A percentile compares a stretch with the other conserved stretches of the same genome.
phyloP scores from a whole-genome alignment of 2,888 invertebrate genomes.

The Noctua fimbriata region DNA sequence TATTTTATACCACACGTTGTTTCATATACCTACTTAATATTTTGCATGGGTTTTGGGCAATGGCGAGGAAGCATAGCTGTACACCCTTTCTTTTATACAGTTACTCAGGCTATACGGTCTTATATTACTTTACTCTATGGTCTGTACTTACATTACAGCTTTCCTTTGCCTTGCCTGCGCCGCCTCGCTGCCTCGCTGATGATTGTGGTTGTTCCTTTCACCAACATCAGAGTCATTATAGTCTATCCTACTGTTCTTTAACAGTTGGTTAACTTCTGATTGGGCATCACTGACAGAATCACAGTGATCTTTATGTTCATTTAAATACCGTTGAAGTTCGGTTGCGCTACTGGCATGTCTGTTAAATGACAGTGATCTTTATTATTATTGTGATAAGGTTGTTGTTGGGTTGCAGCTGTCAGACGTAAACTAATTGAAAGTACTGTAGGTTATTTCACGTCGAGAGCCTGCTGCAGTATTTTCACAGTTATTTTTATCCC shows the following conservation, averaged over 20 bases:
- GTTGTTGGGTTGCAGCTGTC: background rate
- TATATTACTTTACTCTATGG: no score
- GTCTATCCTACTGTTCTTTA: background rate
- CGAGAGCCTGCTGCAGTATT: background rate
- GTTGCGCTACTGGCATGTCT: background rate
- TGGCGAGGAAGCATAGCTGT: background rate
- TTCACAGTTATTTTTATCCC: background rate
- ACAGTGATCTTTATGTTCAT: background rate
- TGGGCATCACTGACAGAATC: background rate
- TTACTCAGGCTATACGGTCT: background rate
- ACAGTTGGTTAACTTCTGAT: background rate
- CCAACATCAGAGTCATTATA: background rate
- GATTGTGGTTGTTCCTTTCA: constrained; percentile 25
- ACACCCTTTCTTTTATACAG: background rate
- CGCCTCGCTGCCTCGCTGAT: constrained; percentile 10
- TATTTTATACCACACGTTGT: no score
- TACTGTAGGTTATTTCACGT: background rate
- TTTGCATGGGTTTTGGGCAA: background rate
- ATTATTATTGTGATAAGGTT: rapidly evolving
- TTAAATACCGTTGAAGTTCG: background rate
- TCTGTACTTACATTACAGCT: background rate
- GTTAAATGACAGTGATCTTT: background rate
- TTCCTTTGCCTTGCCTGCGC: background rate
- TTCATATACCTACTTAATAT: background rate
- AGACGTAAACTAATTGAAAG: background rate